Percentiles rank a stretch among this genome's conserved stretches.
Evolutionary conservation across 30 jellyfish, hydroid and myxozoan species (phyloP).

Genomic region (Mastigias papua): DNA sequence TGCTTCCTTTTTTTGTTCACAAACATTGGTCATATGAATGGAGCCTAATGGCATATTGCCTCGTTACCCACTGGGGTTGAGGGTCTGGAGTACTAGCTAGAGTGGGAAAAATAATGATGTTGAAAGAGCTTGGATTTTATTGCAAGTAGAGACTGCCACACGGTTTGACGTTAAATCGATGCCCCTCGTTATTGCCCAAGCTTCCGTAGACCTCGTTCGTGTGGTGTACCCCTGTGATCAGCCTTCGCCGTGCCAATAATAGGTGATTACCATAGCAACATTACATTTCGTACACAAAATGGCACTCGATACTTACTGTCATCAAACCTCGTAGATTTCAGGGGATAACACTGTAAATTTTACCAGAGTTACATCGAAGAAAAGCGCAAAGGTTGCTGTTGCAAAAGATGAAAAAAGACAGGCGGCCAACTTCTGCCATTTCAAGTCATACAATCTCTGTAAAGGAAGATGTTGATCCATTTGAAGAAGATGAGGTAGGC

Average conservation of each 20-base stretch:
- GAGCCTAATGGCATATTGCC: no score
- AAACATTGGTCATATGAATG: no score
- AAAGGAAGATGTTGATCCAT: constrained; percentile 80
- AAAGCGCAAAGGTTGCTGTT: neutral
- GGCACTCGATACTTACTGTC: constrained; percentile 47
- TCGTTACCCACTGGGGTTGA: no score
- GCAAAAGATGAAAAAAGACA: constrained; percentile 65
- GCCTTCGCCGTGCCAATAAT: neutral
- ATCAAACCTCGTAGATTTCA: neutral
- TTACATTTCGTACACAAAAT: constrained; percentile 44
- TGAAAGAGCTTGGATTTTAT: no score
- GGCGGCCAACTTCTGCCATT: constrained; percentile 84
- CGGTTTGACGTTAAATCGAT: no score
- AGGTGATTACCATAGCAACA: constrained; percentile 45
- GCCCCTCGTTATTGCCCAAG: no score
- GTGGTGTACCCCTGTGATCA: constrained; percentile 35
- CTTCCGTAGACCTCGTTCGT: neutral
- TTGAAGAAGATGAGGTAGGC: constrained; percentile 89
- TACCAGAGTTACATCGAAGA: neutral
- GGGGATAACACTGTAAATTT: neutral
- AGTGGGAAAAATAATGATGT: no score
- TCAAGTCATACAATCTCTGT: constrained; percentile 60
- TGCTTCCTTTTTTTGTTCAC: no score
- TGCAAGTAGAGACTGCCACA: no score
- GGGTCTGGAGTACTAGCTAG: no score